These are phyloP conservation scores for Silurus glanis DNA, from an alignment of 2,113 vertebrate genomes.

Conservation along the genomic window DNA sequence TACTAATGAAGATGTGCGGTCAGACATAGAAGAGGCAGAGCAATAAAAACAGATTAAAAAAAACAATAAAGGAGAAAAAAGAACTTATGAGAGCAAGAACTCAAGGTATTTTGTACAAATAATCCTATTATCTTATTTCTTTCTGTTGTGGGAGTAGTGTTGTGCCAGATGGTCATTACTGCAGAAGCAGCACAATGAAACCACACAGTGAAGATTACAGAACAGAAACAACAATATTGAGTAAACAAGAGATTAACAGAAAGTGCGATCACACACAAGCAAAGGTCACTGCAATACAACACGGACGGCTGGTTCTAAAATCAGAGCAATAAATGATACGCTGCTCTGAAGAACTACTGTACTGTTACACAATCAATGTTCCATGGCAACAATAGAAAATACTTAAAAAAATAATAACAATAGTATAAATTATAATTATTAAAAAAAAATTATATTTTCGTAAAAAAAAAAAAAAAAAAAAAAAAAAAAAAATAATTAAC, in stretches of 20 bases:
- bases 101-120: background rate
- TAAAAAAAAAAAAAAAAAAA: too few relatives aligned
- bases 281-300: background rate
- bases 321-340: background rate
- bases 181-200: background rate
- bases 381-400: too few relatives aligned
- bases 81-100: background rate
- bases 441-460: too few relatives aligned
- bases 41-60: background rate
- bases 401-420: too few relatives aligned
- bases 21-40: background rate
- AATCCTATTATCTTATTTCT: background rate
- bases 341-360: background rate
- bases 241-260: background rate
- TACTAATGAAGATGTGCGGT: background rate
- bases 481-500: too few relatives aligned
- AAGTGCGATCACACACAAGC: background rate
- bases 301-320: background rate
- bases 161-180: background rate
- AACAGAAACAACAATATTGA: background rate
- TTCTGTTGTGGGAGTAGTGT: background rate
- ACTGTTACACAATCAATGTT: too few relatives aligned
- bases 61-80: background rate
- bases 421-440: too few relatives aligned
- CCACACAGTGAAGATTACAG: background rate